Base-by-base conservation (phyloP, 64 coral and sea anemone species). In the Dendrophyllia cribrosa region DNA sequence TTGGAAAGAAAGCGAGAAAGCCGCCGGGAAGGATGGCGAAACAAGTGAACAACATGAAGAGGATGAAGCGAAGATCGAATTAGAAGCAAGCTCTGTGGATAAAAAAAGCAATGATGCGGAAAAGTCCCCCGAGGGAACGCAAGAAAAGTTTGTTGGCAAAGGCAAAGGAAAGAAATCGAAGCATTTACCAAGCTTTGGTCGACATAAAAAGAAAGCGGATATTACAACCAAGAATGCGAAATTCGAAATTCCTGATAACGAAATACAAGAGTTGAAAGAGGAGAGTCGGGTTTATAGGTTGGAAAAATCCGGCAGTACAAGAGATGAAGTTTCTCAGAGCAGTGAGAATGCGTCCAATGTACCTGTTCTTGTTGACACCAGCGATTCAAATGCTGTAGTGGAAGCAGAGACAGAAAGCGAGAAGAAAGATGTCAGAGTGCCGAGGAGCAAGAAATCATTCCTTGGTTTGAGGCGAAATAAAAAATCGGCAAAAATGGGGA, bases 141-240 rank as follows among this genome's bases (percentile, higher is more conserved):
- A 55, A 58, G 68, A 88, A 74, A 76, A 53, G 51, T 59, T 51
- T 17, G 7, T 6, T 58, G 19, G 68, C 24, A 72, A 61, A 47
- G 14, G 45, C 5, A 87, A 87, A 87, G 59, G 60, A n/a, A 65
- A 47, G 59, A 83, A 83, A 67, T 22, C 51, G 20, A 84, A 84
- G 62, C 62, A 67, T 66, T 84, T 84, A n/a, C 34, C 80, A 51
- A 84, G 60, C 13, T 84, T 84, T 67, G 60, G 80, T 22, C 80
- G 60, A 14, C 66, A 22, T 17, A 84, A 66, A 68, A 84, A 84
- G 55, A 80, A 80, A 80, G 9, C 55, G 22, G 77, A 61, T 4
- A 46, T 20, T 61, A 25, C 77, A 80, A 2, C 43, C 55, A 80
- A 80, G 24, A 23, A 43, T 2, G 7, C 60, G 15, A 56, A 80